A percentile compares a stretch with the other conserved stretches of the same genome.
These are phyloP conservation scores for Acrocyrtus sp. DNA, from an alignment of 2,888 invertebrate species.

Conservation along the genomic window DNA sequence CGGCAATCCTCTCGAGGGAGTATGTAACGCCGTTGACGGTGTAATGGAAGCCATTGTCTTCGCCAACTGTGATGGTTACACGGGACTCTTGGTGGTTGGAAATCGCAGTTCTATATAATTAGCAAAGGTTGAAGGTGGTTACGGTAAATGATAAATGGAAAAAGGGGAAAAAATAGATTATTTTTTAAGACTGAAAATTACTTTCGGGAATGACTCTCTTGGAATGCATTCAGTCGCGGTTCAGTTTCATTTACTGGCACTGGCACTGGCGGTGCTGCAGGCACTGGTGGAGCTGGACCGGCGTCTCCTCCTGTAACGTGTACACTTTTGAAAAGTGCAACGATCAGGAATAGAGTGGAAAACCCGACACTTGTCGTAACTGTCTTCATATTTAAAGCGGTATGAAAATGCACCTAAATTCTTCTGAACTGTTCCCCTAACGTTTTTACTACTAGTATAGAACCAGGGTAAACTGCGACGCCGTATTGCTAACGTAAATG, in stretches of 20 bases:
- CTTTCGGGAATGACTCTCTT: conserved; percentile 36
- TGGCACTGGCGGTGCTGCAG: neutral
- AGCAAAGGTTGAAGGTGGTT: too few relatives aligned
- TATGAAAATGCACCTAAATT: neutral
- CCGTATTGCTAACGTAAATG: neutral
- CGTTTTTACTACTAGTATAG: neutral
- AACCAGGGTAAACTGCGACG: neutral
- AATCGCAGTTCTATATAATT: conserved; percentile 10
- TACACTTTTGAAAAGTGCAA: conserved; percentile 5
- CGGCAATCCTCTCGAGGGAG: conserved; percentile 48
- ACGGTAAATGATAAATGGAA: neutral
- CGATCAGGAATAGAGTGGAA: neutral
- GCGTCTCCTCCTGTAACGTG: conserved; percentile 7
- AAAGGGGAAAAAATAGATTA: neutral
- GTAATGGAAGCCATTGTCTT: conserved; percentile 55
- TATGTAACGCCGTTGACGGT: conserved; percentile 50
- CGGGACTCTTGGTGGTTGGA: conserved; percentile 35
- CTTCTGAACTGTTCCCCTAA: neutral
- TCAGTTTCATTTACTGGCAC: conserved; percentile 25
- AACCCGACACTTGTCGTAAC: neutral
- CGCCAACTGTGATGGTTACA: conserved; percentile 57
- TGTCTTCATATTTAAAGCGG: neutral
- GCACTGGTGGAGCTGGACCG: conserved; percentile 7
- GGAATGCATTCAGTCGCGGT: conserved; percentile 41
- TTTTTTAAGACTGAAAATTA: conserved; percentile 16